Evolutionary conservation across 2,113 vertebrate species (phyloP).

Genomic region (Mixornis gularis): DNA sequence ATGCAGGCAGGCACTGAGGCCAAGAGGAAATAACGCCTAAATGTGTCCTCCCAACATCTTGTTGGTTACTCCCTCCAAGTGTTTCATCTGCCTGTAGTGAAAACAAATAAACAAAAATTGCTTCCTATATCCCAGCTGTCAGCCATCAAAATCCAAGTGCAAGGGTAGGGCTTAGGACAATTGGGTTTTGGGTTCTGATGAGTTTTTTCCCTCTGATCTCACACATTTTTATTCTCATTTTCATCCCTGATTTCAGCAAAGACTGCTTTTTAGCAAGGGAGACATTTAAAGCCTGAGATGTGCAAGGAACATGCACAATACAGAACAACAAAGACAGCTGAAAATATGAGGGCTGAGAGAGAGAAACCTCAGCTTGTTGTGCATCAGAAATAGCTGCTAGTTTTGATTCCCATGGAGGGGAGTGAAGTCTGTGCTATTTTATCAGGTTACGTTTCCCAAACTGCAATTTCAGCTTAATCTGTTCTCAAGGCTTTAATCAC

Average conservation of each 20-base stretch:
- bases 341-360: neutral
- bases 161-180: neutral
- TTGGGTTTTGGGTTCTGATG: neutral
- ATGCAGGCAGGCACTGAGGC: neutral
- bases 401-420: neutral
- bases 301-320: neutral
- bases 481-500: constrained; percentile 49
- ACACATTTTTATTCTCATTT: neutral
- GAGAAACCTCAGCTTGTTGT: neutral
- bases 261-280: neutral
- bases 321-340: neutral
- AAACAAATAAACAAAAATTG: constrained; percentile 36
- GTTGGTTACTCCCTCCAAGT: neutral
- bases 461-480: constrained; percentile 34
- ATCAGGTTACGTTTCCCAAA: constrained; percentile 21
- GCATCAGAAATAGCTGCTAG: constrained; percentile 1
- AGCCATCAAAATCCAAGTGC: neutral
- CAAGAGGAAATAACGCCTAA: neutral
- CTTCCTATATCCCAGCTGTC: neutral
- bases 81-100: neutral
- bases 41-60: neutral
- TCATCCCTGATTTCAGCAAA: neutral
- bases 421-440: constrained; percentile 4
- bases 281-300: neutral
- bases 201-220: neutral